Conservation (phyloP, 2,113 vertebrate genomes). For the Seriola aureovittata region DNA sequence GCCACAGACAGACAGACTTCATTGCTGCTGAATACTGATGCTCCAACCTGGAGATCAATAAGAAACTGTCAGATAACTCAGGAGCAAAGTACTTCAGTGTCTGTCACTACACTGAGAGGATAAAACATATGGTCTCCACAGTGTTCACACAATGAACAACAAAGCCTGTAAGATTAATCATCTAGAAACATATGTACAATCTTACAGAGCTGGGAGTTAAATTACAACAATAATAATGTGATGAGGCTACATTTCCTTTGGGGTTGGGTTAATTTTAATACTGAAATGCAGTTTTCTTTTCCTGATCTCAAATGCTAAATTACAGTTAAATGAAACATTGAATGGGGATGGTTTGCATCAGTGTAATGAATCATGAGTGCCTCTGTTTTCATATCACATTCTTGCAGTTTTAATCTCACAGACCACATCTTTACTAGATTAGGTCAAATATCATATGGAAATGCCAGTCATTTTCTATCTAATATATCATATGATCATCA, state of each 20-base stretch:
- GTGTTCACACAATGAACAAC: conserved; percentile 8
- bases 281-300: neutral
- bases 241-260: neutral
- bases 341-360: neutral
- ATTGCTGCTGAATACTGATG: conserved; percentile 36
- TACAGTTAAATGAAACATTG: neutral
- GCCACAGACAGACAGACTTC: neutral
- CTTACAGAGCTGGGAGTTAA: neutral
- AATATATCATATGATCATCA: too few relatives aligned
- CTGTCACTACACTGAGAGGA: neutral
- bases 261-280: neutral
- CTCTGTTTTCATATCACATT: neutral
- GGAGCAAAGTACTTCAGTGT: neutral
- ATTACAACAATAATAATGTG: neutral
- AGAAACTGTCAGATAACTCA: conserved; percentile 7
- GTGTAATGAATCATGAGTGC: neutral
- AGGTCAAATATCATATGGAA: neutral
- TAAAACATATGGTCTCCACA: neutral
- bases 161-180: neutral
- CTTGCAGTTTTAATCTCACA: neutral
- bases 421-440: neutral
- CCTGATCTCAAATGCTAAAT: neutral
- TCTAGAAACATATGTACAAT: conserved; percentile 2
- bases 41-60: conserved; percentile 39
- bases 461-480: neutral